Conservation (phyloP, 2,797 vertebrate species). For the Pterois miles region DNA sequence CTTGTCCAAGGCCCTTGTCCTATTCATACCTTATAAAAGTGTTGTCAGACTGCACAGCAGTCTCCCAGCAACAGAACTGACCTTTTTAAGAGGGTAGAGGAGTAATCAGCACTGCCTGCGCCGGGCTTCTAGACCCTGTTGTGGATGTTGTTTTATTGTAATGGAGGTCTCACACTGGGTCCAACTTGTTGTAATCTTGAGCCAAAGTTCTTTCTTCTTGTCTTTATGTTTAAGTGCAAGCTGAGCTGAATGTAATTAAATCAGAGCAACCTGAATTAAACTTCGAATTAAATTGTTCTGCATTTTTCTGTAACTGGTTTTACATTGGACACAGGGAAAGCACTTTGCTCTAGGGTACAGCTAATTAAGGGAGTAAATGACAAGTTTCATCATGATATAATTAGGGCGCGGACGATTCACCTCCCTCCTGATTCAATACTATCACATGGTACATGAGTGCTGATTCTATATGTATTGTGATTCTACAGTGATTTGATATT, state of each 20-base stretch:
- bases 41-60: constrained; percentile 32
- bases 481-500: no score
- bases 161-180: neutral
- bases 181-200: neutral
- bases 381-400: no score
- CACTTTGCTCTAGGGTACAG: neutral
- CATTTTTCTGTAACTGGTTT: neutral
- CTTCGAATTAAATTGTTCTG: no score
- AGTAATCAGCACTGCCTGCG: neutral
- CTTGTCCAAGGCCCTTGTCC: constrained; percentile 27
- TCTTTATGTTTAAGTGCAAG: neutral
- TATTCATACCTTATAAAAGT: constrained; percentile 39
- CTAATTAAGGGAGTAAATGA: neutral
- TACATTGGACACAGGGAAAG: neutral
- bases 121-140: neutral
- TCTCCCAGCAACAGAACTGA: constrained; percentile 48
- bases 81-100: constrained; percentile 23
- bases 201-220: neutral
- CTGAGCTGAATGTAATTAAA: neutral
- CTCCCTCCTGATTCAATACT: no score
- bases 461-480: no score
- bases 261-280: neutral
- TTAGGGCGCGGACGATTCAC: no score
- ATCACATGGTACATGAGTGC: no score
- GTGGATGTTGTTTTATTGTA: neutral